Evolutionary conservation across 2,797 vertebrate species (phyloP).

Genomic region (Mus minutoides): DNA sequence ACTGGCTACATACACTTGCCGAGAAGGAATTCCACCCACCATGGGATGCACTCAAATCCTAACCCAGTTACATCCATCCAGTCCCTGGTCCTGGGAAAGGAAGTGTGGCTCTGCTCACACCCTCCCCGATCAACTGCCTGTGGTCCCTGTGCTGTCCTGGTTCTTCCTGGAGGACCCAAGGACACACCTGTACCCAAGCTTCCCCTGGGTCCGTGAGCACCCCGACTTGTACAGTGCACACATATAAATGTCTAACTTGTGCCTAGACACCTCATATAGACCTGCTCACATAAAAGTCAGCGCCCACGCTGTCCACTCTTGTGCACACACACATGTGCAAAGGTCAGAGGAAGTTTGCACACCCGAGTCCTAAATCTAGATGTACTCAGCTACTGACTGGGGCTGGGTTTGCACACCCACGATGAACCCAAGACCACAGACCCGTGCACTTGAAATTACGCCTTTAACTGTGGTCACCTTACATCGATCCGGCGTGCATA

Average conservation of each 20-base stretch:
- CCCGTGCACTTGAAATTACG: not conserved
- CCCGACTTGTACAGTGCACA: not conserved
- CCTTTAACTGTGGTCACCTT: not conserved
- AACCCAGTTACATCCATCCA: not conserved
- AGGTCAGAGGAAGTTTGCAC: not conserved
- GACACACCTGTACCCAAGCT: not conserved
- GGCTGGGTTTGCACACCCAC: not conserved
- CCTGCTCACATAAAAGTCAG: not conserved
- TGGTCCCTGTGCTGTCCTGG: not conserved
- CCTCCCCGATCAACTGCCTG: not conserved
- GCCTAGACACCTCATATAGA: not conserved
- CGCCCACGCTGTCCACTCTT: not conserved
- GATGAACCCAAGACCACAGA: not conserved
- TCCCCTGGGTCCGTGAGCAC: not conserved
- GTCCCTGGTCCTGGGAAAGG: not conserved
- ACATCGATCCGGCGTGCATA: not conserved
- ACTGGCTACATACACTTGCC: not conserved
- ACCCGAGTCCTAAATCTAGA: not conserved
- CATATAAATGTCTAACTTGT: not conserved
- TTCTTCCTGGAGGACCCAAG: not conserved
- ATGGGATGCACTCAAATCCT: not conserved
- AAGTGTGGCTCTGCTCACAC: not conserved
- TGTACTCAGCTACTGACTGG: not conserved
- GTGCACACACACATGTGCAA: not conserved
- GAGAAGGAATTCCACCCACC: conserved; percentile 13